phyloP scores from a whole-genome alignment of 35 echinoderm and acorn worm genomes.

The Apostichopus japonicus region DNA sequence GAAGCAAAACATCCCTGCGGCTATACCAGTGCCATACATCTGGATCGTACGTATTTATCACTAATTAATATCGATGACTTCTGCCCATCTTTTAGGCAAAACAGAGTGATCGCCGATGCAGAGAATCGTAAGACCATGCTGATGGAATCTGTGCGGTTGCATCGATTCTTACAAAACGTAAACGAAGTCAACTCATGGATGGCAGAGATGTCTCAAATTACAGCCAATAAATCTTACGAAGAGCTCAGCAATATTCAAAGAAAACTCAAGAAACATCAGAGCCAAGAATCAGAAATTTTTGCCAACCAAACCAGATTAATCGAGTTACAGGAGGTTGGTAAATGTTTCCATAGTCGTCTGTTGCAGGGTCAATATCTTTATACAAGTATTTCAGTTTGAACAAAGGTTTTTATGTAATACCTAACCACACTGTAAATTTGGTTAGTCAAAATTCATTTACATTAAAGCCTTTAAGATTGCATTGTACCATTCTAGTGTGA shows the following conservation, averaged over 20 bases:
- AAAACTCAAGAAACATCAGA: slow-evolving; percentile 89
- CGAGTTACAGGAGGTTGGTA: slow-evolving; percentile 22
- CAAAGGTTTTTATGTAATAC: too few species aligned
- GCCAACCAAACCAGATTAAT: slow-evolving; percentile 69
- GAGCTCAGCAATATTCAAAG: slow-evolving; percentile 82
- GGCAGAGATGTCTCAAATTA: slow-evolving; percentile 80
- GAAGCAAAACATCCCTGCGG: neutral
- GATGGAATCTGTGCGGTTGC: slow-evolving; percentile 64
- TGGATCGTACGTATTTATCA: too few species aligned
- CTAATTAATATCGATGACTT: too few species aligned
- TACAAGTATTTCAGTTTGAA: too few species aligned
- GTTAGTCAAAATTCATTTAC: neutral
- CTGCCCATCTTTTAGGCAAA: slow-evolving; percentile 52
- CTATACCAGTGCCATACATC: too few species aligned
- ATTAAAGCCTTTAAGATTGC: neutral
- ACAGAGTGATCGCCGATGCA: slow-evolving; percentile 62
- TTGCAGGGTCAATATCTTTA: too few species aligned
- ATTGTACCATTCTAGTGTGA: too few species aligned
- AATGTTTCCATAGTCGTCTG: neutral
- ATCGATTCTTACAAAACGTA: slow-evolving; percentile 77
- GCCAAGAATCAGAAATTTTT: slow-evolving; percentile 78
- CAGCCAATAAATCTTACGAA: slow-evolving; percentile 69
- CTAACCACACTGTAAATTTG: too few species aligned
- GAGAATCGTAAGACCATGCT: slow-evolving; percentile 31
- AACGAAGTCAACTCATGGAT: slow-evolving; percentile 89